Conservation (phyloP, 2,888 invertebrate species). For the Leucozona laternaria region DNA sequence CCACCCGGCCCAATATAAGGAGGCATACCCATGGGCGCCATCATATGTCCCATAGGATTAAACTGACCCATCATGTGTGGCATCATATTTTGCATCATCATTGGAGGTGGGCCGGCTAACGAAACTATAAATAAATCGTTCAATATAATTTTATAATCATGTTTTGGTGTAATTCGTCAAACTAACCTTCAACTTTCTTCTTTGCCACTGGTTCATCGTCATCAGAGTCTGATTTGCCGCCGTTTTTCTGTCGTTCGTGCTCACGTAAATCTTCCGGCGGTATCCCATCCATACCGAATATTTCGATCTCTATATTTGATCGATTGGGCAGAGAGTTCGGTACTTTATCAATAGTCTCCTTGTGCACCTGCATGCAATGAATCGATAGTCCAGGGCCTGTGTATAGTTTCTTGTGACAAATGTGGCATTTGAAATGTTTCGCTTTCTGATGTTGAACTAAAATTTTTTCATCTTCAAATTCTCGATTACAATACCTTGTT, state of each 20-base stretch:
- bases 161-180: background rate
- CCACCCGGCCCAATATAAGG: constrained; percentile 89
- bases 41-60: constrained; percentile 86
- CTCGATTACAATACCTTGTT: constrained; percentile 98
- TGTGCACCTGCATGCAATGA: constrained; percentile 99
- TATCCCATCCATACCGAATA: constrained; percentile 99
- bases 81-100: constrained; percentile 87
- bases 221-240: constrained; percentile 91
- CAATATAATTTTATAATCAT: background rate
- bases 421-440: constrained; percentile 99
- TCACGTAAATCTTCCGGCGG: constrained; percentile 97
- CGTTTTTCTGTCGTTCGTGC: constrained; percentile 94
- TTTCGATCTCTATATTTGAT: constrained; percentile 99
- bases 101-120: constrained; percentile 84
- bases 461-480: constrained; percentile 99
- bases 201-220: constrained; percentile 93
- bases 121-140: constrained; percentile 77
- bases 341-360: constrained; percentile 99
- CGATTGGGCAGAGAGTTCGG: constrained; percentile 99
- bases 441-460: constrained; percentile 99
- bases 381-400: constrained; percentile 98
- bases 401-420: constrained; percentile 99
- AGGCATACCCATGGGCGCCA: constrained; percentile 87
- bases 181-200: constrained; percentile 84
- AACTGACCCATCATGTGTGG: constrained; percentile 86